These are phyloP conservation scores for Babyrousa celebensis DNA, from an alignment of 2,797 vertebrate genomes.

Conservation along the genomic window DNA sequence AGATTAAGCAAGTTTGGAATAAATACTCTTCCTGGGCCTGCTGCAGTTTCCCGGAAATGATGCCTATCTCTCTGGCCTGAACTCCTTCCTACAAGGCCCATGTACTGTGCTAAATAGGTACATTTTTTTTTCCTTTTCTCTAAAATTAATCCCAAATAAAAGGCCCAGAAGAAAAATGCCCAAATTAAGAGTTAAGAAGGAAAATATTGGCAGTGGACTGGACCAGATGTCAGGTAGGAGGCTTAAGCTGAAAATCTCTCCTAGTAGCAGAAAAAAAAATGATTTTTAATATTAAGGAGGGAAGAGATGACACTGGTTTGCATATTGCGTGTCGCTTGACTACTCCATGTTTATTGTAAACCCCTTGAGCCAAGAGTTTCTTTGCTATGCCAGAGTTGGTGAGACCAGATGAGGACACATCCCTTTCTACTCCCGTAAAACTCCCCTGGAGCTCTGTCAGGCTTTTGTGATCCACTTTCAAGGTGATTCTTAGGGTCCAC, in stretches of 20 bases:
- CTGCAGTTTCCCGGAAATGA: conserved; percentile 34
- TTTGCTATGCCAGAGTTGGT: fast-evolving
- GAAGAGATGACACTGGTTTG: background rate
- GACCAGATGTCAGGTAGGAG: too few species aligned
- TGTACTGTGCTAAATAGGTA: background rate
- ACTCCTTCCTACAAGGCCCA: background rate
- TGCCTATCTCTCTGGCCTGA: background rate
- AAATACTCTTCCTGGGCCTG: background rate
- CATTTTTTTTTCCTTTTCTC: background rate
- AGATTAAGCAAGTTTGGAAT: background rate
- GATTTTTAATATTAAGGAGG: background rate
- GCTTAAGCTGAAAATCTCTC: background rate
- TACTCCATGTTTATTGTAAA: background rate
- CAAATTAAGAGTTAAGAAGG: background rate
- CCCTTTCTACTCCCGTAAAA: background rate
- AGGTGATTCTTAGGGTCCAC: background rate
- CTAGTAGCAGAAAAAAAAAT: background rate
- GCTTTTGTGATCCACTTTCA: background rate
- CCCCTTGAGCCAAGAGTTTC: background rate
- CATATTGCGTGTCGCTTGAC: fast-evolving
- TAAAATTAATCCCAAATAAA: conserved; percentile 48
- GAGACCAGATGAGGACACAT: background rate
- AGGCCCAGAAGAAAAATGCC: background rate
- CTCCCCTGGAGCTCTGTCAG: background rate
- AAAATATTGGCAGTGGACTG: background rate